Evolutionary conservation across 2,113 vertebrate species (phyloP), one percentile per base, ranked within the genome.

Genomic region (Hystrix cristata): DNA sequence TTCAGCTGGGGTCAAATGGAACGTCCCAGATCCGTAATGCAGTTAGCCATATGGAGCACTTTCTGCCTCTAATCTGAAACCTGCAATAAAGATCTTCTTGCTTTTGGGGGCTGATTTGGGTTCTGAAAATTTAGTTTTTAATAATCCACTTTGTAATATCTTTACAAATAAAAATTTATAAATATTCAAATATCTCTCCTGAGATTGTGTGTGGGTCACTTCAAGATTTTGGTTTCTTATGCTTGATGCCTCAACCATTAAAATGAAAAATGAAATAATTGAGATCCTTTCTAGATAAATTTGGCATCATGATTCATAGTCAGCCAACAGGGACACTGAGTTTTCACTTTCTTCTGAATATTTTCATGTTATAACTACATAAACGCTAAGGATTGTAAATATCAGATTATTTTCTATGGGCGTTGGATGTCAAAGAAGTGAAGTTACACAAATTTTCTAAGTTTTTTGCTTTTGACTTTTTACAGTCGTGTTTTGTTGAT

Each of bases 381-480:
- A 34, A 79, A 87, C 29, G 83, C 43, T 87, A 62, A 79, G 55
- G 71, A 64, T 76, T 7, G 0, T 48, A 82, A 90, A 34, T 76
- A 86, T 9, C 53, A 76, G 21, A 69, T 69, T 95, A 69, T 82
- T 93, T 96, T 84, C 46, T 14, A 48, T 21, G 34, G 18, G 8
- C 46, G 71, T 81, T 5, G 6, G 9, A 34, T 87, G 14, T 59
- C 69, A 92, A 95, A 86, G 53, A 60, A 87, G 48, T 76, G 2
- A 13, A 90, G 19, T 59, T 83, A 38, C 59, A 76, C 81, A 7
- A 62, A 60, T 90, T 86, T 90, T 62, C 38, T n/a, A 57, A 94
- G 38, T 38, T 93, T 95, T 95, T 87, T 97, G n/a, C 34, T 90
- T 96, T 83, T 59, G 64, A 87, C 27, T 81, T 69, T 92, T 76